Evolutionary conservation across 2,888 invertebrate species (phyloP).

Genomic region (Microctonus aethiopoides): DNA sequence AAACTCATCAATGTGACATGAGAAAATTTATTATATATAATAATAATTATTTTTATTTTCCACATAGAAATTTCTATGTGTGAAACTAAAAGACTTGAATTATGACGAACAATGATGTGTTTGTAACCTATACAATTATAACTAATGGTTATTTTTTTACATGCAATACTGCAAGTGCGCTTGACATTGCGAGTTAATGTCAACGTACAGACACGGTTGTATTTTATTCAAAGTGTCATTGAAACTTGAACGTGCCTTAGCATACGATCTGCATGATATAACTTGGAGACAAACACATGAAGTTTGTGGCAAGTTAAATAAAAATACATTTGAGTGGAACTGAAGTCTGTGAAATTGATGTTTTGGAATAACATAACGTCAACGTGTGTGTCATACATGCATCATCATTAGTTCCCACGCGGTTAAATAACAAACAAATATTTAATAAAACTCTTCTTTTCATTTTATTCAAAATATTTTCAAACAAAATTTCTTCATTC

Average conservation of each 20-base stretch:
- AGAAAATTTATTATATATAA: not conserved
- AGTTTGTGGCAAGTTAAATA: conserved; percentile 33
- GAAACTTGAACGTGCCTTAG: conserved; percentile 60
- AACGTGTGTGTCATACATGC: not conserved
- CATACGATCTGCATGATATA: conserved; percentile 65
- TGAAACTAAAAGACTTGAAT: not conserved
- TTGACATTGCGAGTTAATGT: not conserved
- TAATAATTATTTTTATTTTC: no score
- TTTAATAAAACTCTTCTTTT: not conserved
- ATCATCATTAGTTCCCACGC: conserved; percentile 16
- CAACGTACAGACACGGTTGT: not conserved
- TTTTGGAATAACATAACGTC: conserved; percentile 15
- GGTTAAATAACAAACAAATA: not conserved
- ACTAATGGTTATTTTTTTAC: not conserved
- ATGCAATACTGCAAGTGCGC: not conserved
- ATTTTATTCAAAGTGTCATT: conserved; percentile 49
- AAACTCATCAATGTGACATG: not conserved
- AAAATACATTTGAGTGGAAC: not conserved
- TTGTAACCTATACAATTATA: not conserved
- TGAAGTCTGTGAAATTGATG: conserved; percentile 20
- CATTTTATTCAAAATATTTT: not conserved
- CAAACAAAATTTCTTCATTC: no score
- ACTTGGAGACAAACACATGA: conserved; percentile 10
- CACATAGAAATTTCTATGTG: not conserved
- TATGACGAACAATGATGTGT: not conserved